These are phyloP conservation scores for Pangasius larnaudii DNA, from an alignment of 2,797 vertebrate genomes.

Conservation along the genomic window DNA sequence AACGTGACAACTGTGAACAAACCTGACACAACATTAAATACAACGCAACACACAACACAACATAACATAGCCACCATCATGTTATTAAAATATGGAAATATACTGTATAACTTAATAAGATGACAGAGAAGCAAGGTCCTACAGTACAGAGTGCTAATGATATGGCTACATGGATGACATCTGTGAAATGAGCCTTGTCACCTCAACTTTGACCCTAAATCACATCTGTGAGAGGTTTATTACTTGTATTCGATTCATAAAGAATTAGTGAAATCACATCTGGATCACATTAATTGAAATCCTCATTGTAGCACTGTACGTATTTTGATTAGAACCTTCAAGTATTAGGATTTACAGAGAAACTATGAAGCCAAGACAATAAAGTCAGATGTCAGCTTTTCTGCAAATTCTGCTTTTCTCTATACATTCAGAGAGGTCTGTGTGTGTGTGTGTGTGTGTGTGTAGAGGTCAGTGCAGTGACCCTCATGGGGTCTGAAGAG, in stretches of 20 bases:
- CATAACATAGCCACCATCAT: neutral
- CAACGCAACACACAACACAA: neutral
- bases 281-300: too few relatives aligned
- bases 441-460: conserved; percentile 26
- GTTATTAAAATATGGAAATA: neutral
- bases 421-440: neutral
- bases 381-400: neutral
- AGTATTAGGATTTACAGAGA: neutral
- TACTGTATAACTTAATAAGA: neutral
- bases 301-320: neutral
- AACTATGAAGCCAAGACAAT: neutral
- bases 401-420: neutral
- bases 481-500: conserved; percentile 69
- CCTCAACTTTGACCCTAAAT: neutral
- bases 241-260: neutral
- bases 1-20: too few relatives aligned
- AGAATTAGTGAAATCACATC: neutral
- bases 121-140: neutral
- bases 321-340: neutral
- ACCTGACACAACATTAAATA: neutral
- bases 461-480: conserved; percentile 30
- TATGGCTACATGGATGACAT: neutral
- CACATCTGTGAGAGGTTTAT: neutral
- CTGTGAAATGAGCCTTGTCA: neutral
- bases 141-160: neutral